phyloP scores from a whole-genome alignment of 2,113 vertebrate species.

The Neopipo cinnamomea region DNA sequence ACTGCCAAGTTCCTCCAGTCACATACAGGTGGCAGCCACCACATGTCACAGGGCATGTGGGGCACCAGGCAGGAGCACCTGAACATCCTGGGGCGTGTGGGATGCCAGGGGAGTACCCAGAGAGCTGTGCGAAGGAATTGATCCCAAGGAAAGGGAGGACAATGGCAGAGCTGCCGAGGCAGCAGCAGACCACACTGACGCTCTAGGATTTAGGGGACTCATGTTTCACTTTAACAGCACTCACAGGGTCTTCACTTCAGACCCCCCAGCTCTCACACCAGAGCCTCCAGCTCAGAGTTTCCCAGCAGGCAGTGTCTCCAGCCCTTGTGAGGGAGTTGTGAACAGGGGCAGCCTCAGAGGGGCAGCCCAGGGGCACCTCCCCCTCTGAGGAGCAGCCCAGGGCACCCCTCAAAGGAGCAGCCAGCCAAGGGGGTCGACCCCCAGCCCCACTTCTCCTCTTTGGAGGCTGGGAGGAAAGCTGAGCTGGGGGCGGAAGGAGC shows the following conservation, averaged over 20 bases:
- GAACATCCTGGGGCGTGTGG: background rate
- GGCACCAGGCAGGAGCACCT: background rate
- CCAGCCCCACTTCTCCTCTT: background rate
- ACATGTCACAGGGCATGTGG: rapidly evolving
- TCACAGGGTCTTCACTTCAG: background rate
- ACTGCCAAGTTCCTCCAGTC: background rate
- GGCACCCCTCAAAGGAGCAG: background rate
- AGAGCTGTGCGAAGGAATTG: background rate
- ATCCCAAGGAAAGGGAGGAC: background rate
- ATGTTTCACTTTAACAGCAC: background rate
- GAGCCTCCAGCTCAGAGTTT: background rate
- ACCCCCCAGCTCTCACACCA: background rate
- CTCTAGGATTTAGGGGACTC: background rate
- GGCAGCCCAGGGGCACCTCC: background rate
- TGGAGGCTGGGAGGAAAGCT: slow-evolving; percentile 17
- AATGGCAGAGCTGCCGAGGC: background rate
- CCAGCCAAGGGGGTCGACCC: background rate
- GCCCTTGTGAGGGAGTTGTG: rapidly evolving
- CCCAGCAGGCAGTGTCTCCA: background rate
- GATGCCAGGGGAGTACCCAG: background rate
- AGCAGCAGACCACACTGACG: background rate
- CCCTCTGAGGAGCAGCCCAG: background rate
- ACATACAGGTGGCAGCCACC: rapidly evolving
- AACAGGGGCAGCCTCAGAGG: background rate
- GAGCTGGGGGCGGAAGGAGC: slow-evolving; percentile 67